Evolutionary conservation across 2,113 vertebrate genomes (phyloP).

Genomic region (Protomyctophum bolini): DNA sequence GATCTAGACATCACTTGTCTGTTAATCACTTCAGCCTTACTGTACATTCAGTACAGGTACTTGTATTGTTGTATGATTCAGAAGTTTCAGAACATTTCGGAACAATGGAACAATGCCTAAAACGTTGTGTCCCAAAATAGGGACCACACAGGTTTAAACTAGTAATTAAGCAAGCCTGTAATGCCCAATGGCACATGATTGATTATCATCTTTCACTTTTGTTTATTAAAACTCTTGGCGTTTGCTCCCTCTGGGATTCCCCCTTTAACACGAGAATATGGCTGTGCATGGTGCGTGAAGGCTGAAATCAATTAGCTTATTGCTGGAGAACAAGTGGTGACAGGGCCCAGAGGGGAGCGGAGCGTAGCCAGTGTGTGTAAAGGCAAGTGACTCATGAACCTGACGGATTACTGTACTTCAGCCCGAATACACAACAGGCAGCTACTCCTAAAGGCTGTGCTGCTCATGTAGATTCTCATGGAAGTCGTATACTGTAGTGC

Average conservation of each 20-base stretch:
- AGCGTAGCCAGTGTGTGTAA: slow-evolving; percentile 21
- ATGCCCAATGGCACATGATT: slow-evolving; percentile 38
- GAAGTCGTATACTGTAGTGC: no score
- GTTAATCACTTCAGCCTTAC: no score
- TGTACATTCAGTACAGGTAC: no score
- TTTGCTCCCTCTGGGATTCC: slow-evolving; percentile 26
- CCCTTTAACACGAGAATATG: slow-evolving; percentile 33
- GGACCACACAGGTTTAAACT: no score
- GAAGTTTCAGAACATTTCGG: no score
- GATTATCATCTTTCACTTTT: slow-evolving; percentile 46
- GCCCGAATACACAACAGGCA: slow-evolving; percentile 15
- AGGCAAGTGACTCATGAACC: slow-evolving; percentile 51
- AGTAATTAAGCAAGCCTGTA: no score
- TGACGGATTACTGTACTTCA: slow-evolving; percentile 48
- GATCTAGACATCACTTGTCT: no score
- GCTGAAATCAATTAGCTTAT: slow-evolving; percentile 73
- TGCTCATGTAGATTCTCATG: slow-evolving; percentile 6
- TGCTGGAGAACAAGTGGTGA: slow-evolving; percentile 60
- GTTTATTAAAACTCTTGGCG: slow-evolving; percentile 48
- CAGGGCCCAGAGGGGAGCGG: slow-evolving; percentile 28
- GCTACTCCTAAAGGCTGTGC: slow-evolving; percentile 18
- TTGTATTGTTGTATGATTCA: no score
- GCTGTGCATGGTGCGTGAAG: slow-evolving; percentile 59
- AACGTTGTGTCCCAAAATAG: no score
- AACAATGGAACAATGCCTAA: no score